Evolutionary conservation across 2,113 vertebrate species (phyloP), one percentile per base, ranked within the genome.

Genomic region (Phaethon lepturus): DNA sequence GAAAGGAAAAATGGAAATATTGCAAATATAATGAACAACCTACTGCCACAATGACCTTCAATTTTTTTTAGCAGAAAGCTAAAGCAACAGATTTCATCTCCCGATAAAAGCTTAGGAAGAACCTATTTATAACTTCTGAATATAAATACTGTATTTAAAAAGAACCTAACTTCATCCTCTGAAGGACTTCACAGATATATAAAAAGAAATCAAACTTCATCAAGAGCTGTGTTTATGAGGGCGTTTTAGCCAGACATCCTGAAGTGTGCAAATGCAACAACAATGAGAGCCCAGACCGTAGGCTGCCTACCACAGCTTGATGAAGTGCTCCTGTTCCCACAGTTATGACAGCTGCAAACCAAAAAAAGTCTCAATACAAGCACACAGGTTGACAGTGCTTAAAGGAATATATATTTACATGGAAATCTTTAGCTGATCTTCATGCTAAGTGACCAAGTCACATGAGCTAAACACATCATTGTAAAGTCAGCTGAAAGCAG

Each of bases 401-500:
- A 81, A 82, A 95, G 73, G 47, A 92, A 82, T 52, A 50, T 73
- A 95, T 96, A 96, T 98, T 96, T 91, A 95, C 80, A 94, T 85
- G 85, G 96, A 90, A 95, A 90, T 95, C 93, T 97, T 97, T 78
- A 96, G 95, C 82, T 96, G 79, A 73, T 98, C 92, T 96, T 96
- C 92, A 45, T 67, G 93, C 50, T 90, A 93, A 96, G 81, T 90
- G 86, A 95, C 77, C 53, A 7, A 96, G 94, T 90, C 93, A 96
- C 92, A 96, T 90, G 85, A 98, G 91, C 94, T 89, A 90, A 95
- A 92, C 60, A 22, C 84, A 96, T 59, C 91, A 89, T 22, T 93
- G 95, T 93, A 96, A 97, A 98, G 47, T 97, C 95, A 95, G 95
- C 92, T 87, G 79, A 95, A 97, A 94, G 84, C 75, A 98, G 91